Evolutionary conservation across 2,797 vertebrate species (phyloP).

Genomic region (Pipistrellus pygmaeus): DNA sequence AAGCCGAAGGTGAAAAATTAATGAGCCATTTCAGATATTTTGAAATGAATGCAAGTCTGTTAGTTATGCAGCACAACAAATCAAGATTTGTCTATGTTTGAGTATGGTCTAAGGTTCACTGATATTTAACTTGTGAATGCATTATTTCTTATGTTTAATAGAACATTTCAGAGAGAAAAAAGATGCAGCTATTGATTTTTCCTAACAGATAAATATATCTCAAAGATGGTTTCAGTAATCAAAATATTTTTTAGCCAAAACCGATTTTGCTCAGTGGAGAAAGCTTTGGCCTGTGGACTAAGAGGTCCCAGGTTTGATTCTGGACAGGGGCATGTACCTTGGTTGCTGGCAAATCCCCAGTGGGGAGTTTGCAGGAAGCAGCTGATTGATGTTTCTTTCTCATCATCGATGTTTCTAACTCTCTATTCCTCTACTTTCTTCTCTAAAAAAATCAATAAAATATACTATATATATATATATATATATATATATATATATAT

Average conservation of each 20-base stretch:
- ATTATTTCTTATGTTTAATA: conserved; percentile 72
- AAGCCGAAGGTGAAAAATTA: conserved; percentile 88
- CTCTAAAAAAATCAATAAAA: too few species aligned
- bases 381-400: too few species aligned
- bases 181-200: conserved; percentile 62
- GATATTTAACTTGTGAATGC: conserved; percentile 38
- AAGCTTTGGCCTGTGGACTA: too few species aligned
- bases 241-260: conserved; percentile 15
- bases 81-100: conserved; percentile 65
- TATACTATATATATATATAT: not conserved
- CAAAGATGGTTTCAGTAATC: conserved; percentile 62
- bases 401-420: too few species aligned
- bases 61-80: conserved; percentile 81
- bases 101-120: conserved; percentile 66
- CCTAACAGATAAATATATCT: conserved; percentile 40
- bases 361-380: too few species aligned
- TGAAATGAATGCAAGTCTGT: conserved; percentile 84
- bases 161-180: conserved; percentile 45
- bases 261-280: too few species aligned
- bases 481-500: not conserved
- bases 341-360: too few species aligned
- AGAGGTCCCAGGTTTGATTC: too few species aligned
- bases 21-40: conserved; percentile 86
- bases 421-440: too few species aligned
- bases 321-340: too few species aligned